A percentile compares a stretch with the other conserved stretches of the same genome.
phyloP scores from a whole-genome alignment of 2,797 vertebrate genomes.

The Karalla daura region DNA sequence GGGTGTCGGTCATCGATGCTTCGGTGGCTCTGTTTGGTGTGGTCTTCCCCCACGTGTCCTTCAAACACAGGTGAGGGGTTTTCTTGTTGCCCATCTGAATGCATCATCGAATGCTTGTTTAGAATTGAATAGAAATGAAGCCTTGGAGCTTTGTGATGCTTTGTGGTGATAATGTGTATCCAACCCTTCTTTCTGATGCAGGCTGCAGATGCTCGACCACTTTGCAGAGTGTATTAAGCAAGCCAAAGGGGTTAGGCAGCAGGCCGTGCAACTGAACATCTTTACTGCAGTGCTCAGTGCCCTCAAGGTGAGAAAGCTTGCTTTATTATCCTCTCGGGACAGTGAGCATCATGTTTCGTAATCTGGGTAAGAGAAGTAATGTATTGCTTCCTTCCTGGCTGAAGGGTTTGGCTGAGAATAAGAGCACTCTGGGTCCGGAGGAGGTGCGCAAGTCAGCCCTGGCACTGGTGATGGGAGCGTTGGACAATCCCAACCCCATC shows the following conservation, averaged over 20 bases:
- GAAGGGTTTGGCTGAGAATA: slow-evolving; percentile 98
- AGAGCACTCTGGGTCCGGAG: slow-evolving; percentile 96
- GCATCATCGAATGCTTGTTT: no score
- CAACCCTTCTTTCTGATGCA: slow-evolving; percentile 60
- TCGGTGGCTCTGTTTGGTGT: slow-evolving; percentile 98
- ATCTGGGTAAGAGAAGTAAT: slow-evolving; percentile 12
- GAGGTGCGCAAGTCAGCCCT: slow-evolving; percentile 97
- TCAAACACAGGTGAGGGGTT: slow-evolving; percentile 91
- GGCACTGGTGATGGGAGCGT: slow-evolving; percentile 96
- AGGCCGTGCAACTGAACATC: slow-evolving; percentile 98
- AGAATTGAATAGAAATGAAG: no score
- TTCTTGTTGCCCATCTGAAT: no score
- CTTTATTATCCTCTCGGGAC: slow-evolving; percentile 1
- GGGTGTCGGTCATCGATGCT: slow-evolving; percentile 97
- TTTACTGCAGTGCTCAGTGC: slow-evolving; percentile 98
- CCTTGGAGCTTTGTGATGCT: no score
- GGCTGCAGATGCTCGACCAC: slow-evolving; percentile 98
- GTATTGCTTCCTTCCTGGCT: slow-evolving; percentile 6
- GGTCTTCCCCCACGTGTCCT: slow-evolving; percentile 98
- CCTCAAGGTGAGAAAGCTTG: slow-evolving; percentile 87
- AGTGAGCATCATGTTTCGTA: no score
- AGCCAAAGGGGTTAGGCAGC: slow-evolving; percentile 97
- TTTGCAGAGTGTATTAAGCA: slow-evolving; percentile 99
- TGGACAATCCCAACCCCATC: slow-evolving; percentile 98
- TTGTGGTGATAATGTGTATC: neutral